Conservation (phyloP, 2,888 invertebrate species). For the Odontocerum albicorne region DNA sequence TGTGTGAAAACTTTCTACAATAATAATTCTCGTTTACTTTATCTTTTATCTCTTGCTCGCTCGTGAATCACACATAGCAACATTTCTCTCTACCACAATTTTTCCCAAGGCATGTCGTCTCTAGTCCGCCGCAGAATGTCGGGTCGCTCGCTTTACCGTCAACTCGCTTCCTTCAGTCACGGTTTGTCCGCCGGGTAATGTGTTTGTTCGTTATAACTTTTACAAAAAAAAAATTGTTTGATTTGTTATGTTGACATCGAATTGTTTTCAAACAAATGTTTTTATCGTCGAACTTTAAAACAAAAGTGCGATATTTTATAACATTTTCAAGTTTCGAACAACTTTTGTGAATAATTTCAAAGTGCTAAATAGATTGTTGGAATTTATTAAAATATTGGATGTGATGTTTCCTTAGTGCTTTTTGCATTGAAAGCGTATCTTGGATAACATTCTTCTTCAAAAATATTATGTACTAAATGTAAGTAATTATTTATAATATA, state of each 20-base stretch:
- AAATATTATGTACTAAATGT: no score
- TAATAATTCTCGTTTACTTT: conserved; percentile 12
- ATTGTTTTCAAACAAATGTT: conserved; percentile 16
- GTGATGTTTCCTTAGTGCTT: conserved; percentile 30
- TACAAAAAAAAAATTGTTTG: neutral
- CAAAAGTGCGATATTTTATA: neutral
- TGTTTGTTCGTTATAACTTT: conserved; percentile 6
- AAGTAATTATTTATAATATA: no score
- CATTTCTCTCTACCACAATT: conserved; percentile 17
- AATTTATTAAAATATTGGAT: no score
- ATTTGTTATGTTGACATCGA: conserved; percentile 12
- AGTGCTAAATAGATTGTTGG: conserved; percentile 9
- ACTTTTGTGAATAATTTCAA: conserved; percentile 8
- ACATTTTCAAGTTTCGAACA: neutral
- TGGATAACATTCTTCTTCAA: conserved; percentile 30
- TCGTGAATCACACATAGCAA: neutral
- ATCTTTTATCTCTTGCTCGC: conserved; percentile 20
- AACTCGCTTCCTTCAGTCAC: conserved; percentile 24
- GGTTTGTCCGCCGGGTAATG: conserved; percentile 26
- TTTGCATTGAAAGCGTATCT: conserved; percentile 26
- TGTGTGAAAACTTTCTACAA: conserved; percentile 35
- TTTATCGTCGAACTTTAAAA: neutral
- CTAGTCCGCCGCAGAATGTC: conserved; percentile 6
- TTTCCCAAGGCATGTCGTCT: conserved; percentile 16
- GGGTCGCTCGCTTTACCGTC: conserved; percentile 5